A percentile compares a stretch with the other conserved stretches of the same genome.
Conservation (phyloP, 2,113 vertebrate genomes). For the Leptodactylus fuscus region DNA sequence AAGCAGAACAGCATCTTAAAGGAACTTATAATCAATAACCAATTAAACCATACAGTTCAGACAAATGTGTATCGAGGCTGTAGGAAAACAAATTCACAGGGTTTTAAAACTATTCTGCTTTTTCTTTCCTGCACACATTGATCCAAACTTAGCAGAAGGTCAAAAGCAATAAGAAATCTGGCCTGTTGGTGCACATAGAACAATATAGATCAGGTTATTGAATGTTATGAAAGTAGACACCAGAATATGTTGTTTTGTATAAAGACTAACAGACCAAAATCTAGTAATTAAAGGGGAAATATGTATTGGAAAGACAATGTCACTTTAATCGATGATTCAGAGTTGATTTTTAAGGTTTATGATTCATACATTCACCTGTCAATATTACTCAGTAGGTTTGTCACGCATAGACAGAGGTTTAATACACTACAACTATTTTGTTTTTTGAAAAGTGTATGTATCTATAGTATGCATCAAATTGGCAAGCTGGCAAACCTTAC, state of each 20-base stretch:
- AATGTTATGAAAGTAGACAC: background rate
- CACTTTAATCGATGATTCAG: background rate
- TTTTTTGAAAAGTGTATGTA: too few relatives aligned
- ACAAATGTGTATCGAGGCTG: constrained; percentile 60
- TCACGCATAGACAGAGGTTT: background rate
- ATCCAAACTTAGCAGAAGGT: constrained; percentile 44
- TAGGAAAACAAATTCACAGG: constrained; percentile 61
- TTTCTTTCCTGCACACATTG: constrained; percentile 59
- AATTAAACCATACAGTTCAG: constrained; percentile 11
- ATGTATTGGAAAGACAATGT: background rate
- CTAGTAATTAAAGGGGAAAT: background rate
- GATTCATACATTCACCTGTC: background rate
- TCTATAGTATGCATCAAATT: background rate
- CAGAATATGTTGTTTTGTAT: background rate
- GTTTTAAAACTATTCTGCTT: constrained; percentile 65
- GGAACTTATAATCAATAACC: constrained; percentile 65
- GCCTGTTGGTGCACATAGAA: constrained; percentile 23
- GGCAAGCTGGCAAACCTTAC: too few relatives aligned
- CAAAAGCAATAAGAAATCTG: constrained; percentile 56
- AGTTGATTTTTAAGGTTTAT: background rate
- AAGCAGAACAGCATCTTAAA: constrained; percentile 59
- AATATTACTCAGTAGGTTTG: background rate
- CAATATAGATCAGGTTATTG: constrained; percentile 25
- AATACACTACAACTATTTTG: background rate
- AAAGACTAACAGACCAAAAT: background rate